Evolutionary conservation across 2,113 vertebrate genomes (phyloP).

Genomic region (Rafetus swinhoei): DNA sequence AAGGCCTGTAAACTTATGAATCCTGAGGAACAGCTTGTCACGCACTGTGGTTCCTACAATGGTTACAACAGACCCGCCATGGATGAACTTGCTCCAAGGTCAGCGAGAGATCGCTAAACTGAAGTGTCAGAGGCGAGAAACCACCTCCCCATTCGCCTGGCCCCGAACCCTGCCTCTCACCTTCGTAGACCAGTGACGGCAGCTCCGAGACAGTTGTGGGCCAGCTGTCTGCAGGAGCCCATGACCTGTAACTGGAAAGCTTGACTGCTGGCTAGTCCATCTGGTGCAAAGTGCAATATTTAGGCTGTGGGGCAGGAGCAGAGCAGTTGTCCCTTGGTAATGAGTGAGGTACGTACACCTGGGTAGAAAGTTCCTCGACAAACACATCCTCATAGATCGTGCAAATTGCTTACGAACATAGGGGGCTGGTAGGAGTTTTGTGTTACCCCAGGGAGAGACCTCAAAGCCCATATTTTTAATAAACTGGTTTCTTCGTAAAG

Average conservation of each 20-base stretch:
- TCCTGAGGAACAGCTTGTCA: not conserved
- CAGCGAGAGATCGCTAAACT: slow-evolving; percentile 22
- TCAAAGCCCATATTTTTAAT: slow-evolving; percentile 67
- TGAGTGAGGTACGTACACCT: slow-evolving; percentile 31
- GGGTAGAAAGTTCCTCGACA: slow-evolving; percentile 58
- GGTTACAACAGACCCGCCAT: not conserved
- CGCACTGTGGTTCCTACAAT: not conserved
- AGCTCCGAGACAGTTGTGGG: slow-evolving; percentile 67
- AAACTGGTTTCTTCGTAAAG: slow-evolving; percentile 68
- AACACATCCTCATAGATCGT: slow-evolving; percentile 62
- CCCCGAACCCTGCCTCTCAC: slow-evolving; percentile 35
- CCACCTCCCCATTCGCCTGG: slow-evolving; percentile 44
- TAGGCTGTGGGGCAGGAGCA: slow-evolving; percentile 62
- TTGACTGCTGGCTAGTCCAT: slow-evolving; percentile 69
- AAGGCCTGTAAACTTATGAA: not conserved
- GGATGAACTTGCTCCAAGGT: slow-evolving; percentile 41
- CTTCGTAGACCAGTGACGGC: slow-evolving; percentile 55
- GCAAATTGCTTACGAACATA: slow-evolving; percentile 29
- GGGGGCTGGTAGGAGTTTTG: slow-evolving; percentile 62
- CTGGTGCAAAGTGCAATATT: slow-evolving; percentile 66
- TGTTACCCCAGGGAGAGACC: slow-evolving; percentile 66
- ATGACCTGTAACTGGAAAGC: slow-evolving; percentile 68
- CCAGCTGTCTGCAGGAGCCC: slow-evolving; percentile 20
- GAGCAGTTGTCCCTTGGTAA: slow-evolving; percentile 69
- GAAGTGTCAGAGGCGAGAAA: slow-evolving; percentile 55